Evolutionary conservation across 30 jellyfish, hydroid and myxozoan species (phyloP).

Genomic region (Euphysa ruthae): DNA sequence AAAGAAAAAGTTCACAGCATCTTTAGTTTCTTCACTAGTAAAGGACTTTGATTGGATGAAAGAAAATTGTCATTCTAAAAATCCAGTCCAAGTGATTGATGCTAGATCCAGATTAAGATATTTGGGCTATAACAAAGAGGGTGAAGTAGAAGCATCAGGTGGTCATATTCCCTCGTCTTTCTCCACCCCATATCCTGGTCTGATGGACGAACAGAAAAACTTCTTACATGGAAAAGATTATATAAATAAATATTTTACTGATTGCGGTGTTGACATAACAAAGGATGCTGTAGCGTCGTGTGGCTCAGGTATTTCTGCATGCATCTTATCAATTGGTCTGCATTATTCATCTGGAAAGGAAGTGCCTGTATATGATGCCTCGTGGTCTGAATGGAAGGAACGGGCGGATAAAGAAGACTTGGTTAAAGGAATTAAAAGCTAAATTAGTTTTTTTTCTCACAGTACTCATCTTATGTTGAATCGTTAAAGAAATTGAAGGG

Average conservation of each 20-base stretch:
- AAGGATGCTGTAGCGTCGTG: slow-evolving; percentile 60
- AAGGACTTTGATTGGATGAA: slow-evolving; percentile 39
- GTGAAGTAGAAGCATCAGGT: slow-evolving; percentile 47
- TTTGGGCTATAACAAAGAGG: slow-evolving; percentile 53
- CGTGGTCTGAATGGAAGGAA: slow-evolving; percentile 85
- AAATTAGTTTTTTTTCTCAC: no score
- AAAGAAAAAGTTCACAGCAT: slow-evolving; percentile 28
- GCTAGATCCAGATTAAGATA: slow-evolving; percentile 73
- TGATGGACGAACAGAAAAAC: slow-evolving; percentile 27
- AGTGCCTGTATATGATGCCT: slow-evolving; percentile 86
- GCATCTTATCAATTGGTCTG: slow-evolving; percentile 51
- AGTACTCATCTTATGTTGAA: no score
- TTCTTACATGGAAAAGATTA: slow-evolving; percentile 36
- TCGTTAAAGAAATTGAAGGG: no score
- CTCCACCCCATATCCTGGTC: slow-evolving; percentile 48
- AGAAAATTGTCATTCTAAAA: slow-evolving; percentile 14
- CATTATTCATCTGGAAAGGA: slow-evolving; percentile 26
- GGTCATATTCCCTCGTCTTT: slow-evolving; percentile 80
- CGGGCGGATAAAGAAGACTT: no score
- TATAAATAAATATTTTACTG: slow-evolving; percentile 18
- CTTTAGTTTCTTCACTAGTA: slow-evolving; percentile 33
- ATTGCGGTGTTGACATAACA: slow-evolving; percentile 41
- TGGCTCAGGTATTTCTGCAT: slow-evolving; percentile 88
- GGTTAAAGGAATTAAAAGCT: no score
- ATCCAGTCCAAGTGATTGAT: slow-evolving; percentile 59